Evolutionary conservation across 1,140 invertebrate species (phyloP), one percentile per base, ranked within the genome.

Genomic region (Zaprionus taronus): DNA sequence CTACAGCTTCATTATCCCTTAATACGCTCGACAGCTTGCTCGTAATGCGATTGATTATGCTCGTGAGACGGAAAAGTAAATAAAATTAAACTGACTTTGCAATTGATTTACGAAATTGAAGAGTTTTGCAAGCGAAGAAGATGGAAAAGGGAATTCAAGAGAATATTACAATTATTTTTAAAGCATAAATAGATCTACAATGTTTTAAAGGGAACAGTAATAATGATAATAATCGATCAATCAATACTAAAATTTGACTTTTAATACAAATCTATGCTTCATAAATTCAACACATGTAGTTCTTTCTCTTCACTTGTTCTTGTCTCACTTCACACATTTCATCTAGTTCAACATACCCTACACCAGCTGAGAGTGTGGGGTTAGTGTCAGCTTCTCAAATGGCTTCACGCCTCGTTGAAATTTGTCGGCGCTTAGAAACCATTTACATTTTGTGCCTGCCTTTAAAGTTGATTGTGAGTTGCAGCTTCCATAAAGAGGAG

Each of bases 341-440:
- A 11, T 31, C 11, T 26, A 55, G 51, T 20, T 56, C 26, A 14
- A 14, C 34, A 17, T 36, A n/a, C 22, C 28, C 62, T 51, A 24
- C 9, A 51, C 2, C 1, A 24, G 11, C 3, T 12, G 20, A 20
- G 47, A 14, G 24, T 55, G 47, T 17, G 20, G 14, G 53, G 26
- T n/a, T n/a, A 15, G 14, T 22, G 20, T 14, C 9, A n/a, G 22
- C 49, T 28, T 57, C 57, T 26, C 44, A 77, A 80, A 80, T 72
- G 70, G 69, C 70, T 80, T 72, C 69, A 77, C 73, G 77, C 77
- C 63, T 66, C 57, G 62, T 24, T 49, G 73, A 58, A 76, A 79
- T 76, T 47, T 64, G 73, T 71, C 36, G 53, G 44, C 68, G 77
- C 77, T 77, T 77, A 60, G 73, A 77, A 67, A 80, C 68, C 77